Conservation (phyloP, 1,140 invertebrate species). For the Sminthurides bifidus region DNA sequence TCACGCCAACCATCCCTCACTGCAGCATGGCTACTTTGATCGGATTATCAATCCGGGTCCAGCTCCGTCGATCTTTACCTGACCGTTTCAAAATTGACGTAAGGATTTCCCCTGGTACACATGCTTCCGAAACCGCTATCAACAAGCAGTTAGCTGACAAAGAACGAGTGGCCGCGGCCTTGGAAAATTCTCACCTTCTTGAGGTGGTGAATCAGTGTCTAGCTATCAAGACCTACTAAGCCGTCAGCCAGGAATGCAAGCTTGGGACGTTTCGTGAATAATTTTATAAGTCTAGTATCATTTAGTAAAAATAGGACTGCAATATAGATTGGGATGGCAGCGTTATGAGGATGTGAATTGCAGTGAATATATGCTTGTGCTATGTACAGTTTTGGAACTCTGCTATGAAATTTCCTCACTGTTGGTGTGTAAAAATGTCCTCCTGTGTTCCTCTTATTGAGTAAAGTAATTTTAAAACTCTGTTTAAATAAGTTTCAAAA, state of each 20-base stretch:
- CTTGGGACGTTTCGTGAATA: too few relatives aligned
- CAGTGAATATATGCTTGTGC: too few relatives aligned
- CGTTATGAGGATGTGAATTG: too few relatives aligned
- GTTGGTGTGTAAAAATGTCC: too few relatives aligned
- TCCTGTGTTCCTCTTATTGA: too few relatives aligned
- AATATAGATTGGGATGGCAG: too few relatives aligned
- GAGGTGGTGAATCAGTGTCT: constrained; percentile 90
- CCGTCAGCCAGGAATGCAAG: background rate
- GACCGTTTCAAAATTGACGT: constrained; percentile 78
- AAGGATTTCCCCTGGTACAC: constrained; percentile 79
- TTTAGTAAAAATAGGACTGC: too few relatives aligned
- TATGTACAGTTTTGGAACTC: too few relatives aligned
- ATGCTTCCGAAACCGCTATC: constrained; percentile 78
- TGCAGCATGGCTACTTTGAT: constrained; percentile 99
- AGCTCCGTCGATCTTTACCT: constrained; percentile 76
- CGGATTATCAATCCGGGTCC: constrained; percentile 73
- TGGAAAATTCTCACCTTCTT: constrained; percentile 83
- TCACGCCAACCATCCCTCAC: constrained; percentile 97
- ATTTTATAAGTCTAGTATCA: too few relatives aligned
- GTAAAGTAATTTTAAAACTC: too few relatives aligned
- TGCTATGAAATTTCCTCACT: too few relatives aligned
- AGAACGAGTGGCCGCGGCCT: constrained; percentile 89
- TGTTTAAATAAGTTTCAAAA: too few relatives aligned
- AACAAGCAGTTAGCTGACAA: constrained; percentile 98
- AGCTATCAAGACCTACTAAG: constrained; percentile 13